Evolutionary conservation across 2,797 vertebrate species (phyloP).

Genomic region (Carcharodon carcharias): DNA sequence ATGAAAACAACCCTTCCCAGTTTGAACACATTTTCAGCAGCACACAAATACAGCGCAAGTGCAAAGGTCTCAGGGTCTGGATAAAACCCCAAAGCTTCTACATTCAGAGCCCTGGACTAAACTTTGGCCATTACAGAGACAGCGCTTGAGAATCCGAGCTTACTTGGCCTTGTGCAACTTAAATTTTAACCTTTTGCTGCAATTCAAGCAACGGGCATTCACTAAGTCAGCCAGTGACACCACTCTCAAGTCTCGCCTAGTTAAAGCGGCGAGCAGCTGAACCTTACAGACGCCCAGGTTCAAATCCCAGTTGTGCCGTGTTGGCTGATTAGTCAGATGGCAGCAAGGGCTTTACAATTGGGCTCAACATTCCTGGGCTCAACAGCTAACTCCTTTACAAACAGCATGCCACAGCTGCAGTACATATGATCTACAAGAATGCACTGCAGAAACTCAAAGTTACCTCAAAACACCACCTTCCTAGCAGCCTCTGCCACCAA

Average conservation of each 20-base stretch:
- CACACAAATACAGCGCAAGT: not conserved
- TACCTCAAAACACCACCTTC: not conserved
- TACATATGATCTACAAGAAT: not conserved
- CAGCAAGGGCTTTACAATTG: not conserved
- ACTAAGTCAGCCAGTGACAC: not conserved
- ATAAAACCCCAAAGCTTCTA: not conserved
- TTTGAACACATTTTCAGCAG: not conserved
- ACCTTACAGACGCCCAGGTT: not conserved
- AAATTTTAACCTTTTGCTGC: not conserved
- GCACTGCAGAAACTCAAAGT: not conserved
- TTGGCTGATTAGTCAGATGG: not conserved
- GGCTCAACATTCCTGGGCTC: not conserved
- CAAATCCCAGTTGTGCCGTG: not conserved
- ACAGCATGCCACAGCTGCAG: not conserved
- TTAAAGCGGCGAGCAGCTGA: not conserved
- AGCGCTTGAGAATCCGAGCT: too few relatives aligned
- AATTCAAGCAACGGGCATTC: not conserved
- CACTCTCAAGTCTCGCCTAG: not conserved
- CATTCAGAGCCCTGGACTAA: not conserved
- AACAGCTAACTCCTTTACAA: not conserved
- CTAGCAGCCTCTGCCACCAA: not conserved
- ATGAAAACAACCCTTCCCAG: not conserved
- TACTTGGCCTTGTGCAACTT: not conserved
- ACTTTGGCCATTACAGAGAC: not conserved
- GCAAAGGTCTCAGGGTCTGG: not conserved